A percentile compares a stretch with the other conserved stretches of the same genome.
phyloP scores from a whole-genome alignment of 2,113 vertebrate genomes.

The Lipophrys pholis region DNA sequence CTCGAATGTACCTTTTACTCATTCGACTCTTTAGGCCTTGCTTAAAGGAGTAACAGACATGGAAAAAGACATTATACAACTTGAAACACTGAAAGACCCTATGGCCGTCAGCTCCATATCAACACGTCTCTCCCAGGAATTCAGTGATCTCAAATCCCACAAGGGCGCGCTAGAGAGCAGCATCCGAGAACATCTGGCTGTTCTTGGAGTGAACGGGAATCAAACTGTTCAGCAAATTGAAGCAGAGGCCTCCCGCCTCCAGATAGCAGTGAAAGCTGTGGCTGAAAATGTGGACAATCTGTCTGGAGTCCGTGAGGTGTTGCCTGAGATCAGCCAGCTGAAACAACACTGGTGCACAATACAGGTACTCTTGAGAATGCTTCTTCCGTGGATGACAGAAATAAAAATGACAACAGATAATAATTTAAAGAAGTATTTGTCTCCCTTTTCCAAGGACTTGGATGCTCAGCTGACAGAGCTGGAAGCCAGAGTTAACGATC shows the following conservation, averaged over 20 bases:
- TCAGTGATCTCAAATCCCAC: constrained; percentile 47
- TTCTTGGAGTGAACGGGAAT: background rate
- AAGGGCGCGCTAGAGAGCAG: constrained; percentile 46
- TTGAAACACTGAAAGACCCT: constrained; percentile 29
- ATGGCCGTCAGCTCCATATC: constrained; percentile 1
- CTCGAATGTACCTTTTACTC: background rate
- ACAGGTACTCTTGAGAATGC: constrained; percentile 41
- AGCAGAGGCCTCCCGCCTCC: constrained; percentile 23
- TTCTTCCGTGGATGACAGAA: background rate
- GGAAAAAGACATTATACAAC: constrained; percentile 43
- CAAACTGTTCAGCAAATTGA: constrained; percentile 19
- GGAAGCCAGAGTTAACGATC: constrained; percentile 11
- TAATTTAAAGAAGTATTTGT: background rate
- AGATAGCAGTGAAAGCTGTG: constrained; percentile 27
- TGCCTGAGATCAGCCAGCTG: constrained; percentile 40
- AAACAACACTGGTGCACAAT: constrained; percentile 44
- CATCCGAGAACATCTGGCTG: constrained; percentile 18
- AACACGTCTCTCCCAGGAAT: constrained; percentile 38
- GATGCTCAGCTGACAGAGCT: constrained; percentile 30
- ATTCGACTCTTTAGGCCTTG: constrained; percentile 31
- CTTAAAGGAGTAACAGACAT: constrained; percentile 26
- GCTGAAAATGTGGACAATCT: constrained; percentile 14
- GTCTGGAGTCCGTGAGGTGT: background rate
- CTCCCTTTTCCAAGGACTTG: constrained; percentile 43
- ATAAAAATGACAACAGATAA: background rate